A percentile compares a stretch with the other conserved stretches of the same genome.
These are phyloP conservation scores for Phaonia tiefii DNA, from an alignment of 2,888 invertebrate species.

Conservation along the genomic window DNA sequence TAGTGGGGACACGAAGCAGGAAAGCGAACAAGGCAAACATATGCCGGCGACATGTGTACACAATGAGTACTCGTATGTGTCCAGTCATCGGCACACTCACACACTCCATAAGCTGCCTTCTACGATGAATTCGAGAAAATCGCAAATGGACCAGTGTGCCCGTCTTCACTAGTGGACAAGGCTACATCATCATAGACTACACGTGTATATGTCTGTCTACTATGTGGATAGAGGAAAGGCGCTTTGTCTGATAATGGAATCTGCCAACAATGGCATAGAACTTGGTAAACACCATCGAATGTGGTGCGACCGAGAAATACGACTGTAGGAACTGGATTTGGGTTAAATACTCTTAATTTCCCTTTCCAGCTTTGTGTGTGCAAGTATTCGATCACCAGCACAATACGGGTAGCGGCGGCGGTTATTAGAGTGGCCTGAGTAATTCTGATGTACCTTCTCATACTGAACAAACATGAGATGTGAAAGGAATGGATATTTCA, in stretches of 20 bases:
- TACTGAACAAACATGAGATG: no score
- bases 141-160: not conserved
- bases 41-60: constrained; percentile 61
- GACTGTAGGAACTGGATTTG: no score
- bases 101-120: no score
- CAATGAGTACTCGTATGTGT: constrained; percentile 34
- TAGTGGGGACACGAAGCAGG: not conserved
- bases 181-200: not conserved
- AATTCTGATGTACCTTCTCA: no score
- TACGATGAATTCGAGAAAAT: not conserved
- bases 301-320: no score
- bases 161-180: not conserved
- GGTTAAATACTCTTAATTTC: no score
- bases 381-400: no score
- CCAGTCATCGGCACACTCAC: constrained; percentile 55
- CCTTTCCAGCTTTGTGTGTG: no score
- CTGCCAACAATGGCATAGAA: not conserved
- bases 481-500: no score
- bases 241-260: not conserved
- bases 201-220: not conserved
- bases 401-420: no score
- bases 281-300: not conserved
- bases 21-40: constrained; percentile 49
- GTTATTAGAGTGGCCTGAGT: no score
- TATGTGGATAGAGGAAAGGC: not conserved